These are phyloP conservation scores for Rhingia campestris DNA, from an alignment of 2,888 invertebrate species.

Conservation along the genomic window DNA sequence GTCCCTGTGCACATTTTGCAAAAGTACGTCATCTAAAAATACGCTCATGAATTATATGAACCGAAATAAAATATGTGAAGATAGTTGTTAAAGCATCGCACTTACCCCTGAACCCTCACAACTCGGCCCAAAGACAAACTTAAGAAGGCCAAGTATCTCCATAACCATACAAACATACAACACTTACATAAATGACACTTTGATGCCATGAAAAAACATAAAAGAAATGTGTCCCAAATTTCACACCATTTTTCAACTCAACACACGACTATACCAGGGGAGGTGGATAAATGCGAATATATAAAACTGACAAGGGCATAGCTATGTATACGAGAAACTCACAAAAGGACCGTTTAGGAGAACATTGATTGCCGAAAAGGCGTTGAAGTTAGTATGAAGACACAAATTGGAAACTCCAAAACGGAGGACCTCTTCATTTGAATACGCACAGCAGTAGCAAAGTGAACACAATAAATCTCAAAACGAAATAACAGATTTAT, in stretches of 20 bases:
- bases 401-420: not conserved
- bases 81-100: conserved; percentile 66
- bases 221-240: conserved; percentile 58
- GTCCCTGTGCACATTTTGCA: conserved; percentile 60
- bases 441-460: conserved; percentile 14
- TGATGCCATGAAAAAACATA: conserved; percentile 60
- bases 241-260: conserved; percentile 53
- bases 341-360: conserved; percentile 67
- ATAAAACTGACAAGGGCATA: conserved; percentile 68
- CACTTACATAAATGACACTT: conserved; percentile 72
- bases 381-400: conserved; percentile 2
- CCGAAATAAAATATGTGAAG: conserved; percentile 69
- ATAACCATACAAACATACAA: conserved; percentile 69
- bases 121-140: not conserved
- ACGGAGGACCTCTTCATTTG: conserved; percentile 8
- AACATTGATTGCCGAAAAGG: conserved; percentile 56
- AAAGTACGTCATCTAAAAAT: conserved; percentile 60
- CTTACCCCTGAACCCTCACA: conserved; percentile 27
- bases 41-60: conserved; percentile 62
- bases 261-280: conserved; percentile 1
- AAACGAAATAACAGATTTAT: conserved; percentile 69
- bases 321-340: conserved; percentile 53
- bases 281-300: conserved; percentile 35
- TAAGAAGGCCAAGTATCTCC: conserved; percentile 43
- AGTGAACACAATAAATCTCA: conserved; percentile 58